These are phyloP conservation scores for Falco naumanni DNA, from an alignment of 2,797 vertebrate species.

Conservation along the genomic window DNA sequence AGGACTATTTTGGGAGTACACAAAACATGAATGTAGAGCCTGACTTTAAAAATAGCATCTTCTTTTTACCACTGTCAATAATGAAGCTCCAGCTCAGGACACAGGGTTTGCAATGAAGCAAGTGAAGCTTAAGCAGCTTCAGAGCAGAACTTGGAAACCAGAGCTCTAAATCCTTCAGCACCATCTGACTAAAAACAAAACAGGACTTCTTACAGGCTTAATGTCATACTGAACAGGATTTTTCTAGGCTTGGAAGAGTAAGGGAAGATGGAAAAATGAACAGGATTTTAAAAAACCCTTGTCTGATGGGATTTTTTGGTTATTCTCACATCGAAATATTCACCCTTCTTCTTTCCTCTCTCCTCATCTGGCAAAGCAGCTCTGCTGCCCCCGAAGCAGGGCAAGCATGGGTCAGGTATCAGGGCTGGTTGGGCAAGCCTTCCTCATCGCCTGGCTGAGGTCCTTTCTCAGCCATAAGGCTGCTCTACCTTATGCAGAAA, in stretches of 20 bases:
- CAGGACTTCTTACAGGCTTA: not conserved
- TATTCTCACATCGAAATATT: not conserved
- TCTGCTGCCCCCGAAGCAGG: not conserved
- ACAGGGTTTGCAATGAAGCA: not conserved
- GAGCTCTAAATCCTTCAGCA: not conserved
- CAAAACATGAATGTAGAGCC: not conserved
- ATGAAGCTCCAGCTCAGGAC: not conserved
- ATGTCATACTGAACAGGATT: not conserved
- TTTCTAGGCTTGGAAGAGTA: not conserved
- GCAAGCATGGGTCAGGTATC: accelerated
- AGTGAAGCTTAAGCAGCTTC: not conserved
- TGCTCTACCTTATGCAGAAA: not conserved
- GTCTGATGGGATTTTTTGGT: not conserved
- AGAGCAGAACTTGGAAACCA: not conserved
- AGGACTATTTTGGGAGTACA: not conserved
- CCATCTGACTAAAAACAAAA: not conserved
- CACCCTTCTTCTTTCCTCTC: not conserved
- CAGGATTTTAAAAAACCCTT: not conserved
- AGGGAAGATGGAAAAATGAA: not conserved
- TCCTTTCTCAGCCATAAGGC: not conserved
- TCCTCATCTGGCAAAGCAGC: not conserved
- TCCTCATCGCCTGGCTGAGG: not conserved
- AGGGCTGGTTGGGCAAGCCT: not conserved
- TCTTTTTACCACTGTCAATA: not conserved
- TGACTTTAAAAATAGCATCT: not conserved